These are phyloP conservation scores for mouse (Mus musculus) DNA, from an alignment of 2,113 vertebrate species.

Conservation along the genomic window GRCm39 chr4:36797001-36797500, in stretches of 20 bases:
- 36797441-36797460: background rate
- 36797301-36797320: background rate
- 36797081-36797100: slow-evolving; percentile 8
- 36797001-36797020: slow-evolving; percentile 10
- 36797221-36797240: background rate
- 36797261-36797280: background rate
- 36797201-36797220: background rate
- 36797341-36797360: background rate
- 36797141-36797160: slow-evolving; percentile 43
- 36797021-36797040: slow-evolving; percentile 4
- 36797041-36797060: slow-evolving; percentile 3
- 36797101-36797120: slow-evolving; percentile 50
- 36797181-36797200: background rate
- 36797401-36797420: slow-evolving; percentile 1
- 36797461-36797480: background rate
- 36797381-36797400: background rate
- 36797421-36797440: background rate
- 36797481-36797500: background rate
- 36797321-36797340: slow-evolving; percentile 4
- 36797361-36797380: background rate
- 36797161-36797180: background rate
- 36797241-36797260: background rate
- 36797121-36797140: slow-evolving; percentile 39
- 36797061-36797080: slow-evolving; percentile 36
- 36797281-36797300: background rate